Evolutionary conservation across 2,797 vertebrate species (phyloP).

Genomic region (Acipenser transmontanus): DNA sequence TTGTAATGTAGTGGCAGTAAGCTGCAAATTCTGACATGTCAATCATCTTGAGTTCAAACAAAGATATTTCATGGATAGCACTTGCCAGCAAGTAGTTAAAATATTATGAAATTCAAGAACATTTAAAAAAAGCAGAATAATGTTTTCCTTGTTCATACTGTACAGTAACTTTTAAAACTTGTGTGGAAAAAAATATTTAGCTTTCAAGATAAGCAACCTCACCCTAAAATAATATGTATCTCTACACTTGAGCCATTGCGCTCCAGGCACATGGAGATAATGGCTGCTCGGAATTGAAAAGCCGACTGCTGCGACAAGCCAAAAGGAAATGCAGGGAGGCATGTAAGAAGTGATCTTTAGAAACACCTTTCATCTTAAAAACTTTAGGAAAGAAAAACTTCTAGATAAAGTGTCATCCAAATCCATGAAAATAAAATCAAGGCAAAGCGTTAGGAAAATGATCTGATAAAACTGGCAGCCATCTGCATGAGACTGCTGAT

Average conservation of each 20-base stretch:
- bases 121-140: no score
- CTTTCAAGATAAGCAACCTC: no score
- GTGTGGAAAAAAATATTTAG: no score
- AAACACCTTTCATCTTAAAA: conserved; percentile 42
- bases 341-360: conserved; percentile 38
- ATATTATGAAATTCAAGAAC: no score
- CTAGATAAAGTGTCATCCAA: not conserved
- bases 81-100: no score
- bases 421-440: not conserved
- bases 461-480: not conserved
- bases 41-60: no score
- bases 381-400: conserved; percentile 37
- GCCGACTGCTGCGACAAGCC: conserved; percentile 30
- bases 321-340: conserved; percentile 28
- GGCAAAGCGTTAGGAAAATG: not conserved
- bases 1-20: no score
- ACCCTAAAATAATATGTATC: conserved; percentile 26
- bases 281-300: conserved; percentile 36
- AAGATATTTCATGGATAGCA: no score
- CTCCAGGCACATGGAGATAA: conserved; percentile 44
- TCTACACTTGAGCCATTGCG: conserved; percentile 29
- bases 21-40: no score
- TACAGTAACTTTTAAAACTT: no score
- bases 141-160: no score
- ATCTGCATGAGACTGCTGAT: not conserved